Evolutionary conservation across 2,888 invertebrate genomes (phyloP).

Genomic region (Prosopocoilus inquinatus): DNA sequence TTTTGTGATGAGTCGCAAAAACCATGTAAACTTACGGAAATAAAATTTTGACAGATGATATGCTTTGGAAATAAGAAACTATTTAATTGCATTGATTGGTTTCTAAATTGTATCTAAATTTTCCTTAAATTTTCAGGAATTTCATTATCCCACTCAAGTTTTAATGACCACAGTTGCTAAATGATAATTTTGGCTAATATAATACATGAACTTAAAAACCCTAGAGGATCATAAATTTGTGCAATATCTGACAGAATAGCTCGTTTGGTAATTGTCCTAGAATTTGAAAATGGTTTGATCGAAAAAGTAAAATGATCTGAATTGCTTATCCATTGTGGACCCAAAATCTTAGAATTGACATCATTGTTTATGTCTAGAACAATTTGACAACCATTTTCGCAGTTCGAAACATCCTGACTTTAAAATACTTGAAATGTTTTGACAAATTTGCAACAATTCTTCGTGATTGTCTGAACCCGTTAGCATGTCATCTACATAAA

Average conservation of each 20-base stretch:
- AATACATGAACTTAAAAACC: conserved; percentile 14
- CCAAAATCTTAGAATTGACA: conserved; percentile 15
- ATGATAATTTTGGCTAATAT: conserved; percentile 13
- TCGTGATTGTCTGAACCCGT: conserved; percentile 19
- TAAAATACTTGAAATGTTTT: conserved; percentile 9
- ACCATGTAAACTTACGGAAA: conserved; percentile 22
- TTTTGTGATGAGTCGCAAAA: conserved; percentile 31
- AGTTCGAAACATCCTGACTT: conserved; percentile 19
- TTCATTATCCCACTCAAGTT: conserved; percentile 18
- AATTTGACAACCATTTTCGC: conserved; percentile 24
- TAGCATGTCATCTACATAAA: conserved; percentile 28
- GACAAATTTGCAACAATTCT: conserved; percentile 1
- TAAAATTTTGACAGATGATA: not conserved
- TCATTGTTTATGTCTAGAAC: conserved; percentile 3
- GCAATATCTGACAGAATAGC: conserved; percentile 6
- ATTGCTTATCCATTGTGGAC: conserved; percentile 4
- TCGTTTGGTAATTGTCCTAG: conserved; percentile 4
- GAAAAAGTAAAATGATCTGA: not conserved
- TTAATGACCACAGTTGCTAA: conserved; percentile 16
- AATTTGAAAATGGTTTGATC: not conserved
- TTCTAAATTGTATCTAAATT: conserved; percentile 9
- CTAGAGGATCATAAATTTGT: conserved; percentile 12
- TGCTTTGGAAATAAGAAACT: conserved; percentile 9
- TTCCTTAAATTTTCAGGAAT: conserved; percentile 8
- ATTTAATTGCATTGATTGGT: conserved; percentile 5